These are phyloP conservation scores for Drosophila hamatofila DNA, from an alignment of 2,888 invertebrate species.

Conservation along the genomic window DNA sequence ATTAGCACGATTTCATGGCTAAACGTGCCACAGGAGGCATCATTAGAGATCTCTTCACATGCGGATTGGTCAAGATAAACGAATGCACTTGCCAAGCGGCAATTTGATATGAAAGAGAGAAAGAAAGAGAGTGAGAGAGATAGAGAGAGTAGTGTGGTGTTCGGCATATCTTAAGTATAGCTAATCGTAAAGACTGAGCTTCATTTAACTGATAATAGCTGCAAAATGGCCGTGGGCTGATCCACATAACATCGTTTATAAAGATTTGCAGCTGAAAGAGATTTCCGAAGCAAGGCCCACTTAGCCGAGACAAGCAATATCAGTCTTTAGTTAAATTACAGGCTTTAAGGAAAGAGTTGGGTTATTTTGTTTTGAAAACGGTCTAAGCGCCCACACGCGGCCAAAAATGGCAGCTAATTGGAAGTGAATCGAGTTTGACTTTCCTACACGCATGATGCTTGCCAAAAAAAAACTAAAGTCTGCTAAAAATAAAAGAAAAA, in stretches of 20 bases:
- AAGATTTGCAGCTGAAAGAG: constrained; percentile 11
- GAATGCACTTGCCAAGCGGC: constrained; percentile 29
- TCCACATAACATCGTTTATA: constrained; percentile 31
- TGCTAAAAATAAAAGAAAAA: background rate
- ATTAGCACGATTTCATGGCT: constrained; percentile 11
- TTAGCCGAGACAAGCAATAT: constrained; percentile 65
- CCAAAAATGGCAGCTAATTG: constrained; percentile 77
- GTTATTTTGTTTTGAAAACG: constrained; percentile 18
- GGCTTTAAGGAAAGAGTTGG: constrained; percentile 28
- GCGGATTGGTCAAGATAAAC: background rate
- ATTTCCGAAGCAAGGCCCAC: constrained; percentile 49
- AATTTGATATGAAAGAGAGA: constrained; percentile 10
- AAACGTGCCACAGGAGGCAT: constrained; percentile 1
- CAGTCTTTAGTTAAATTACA: constrained; percentile 74
- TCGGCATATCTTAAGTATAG: constrained; percentile 19
- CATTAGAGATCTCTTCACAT: background rate
- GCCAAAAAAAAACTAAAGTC: background rate
- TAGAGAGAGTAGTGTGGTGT: background rate
- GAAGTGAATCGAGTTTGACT: constrained; percentile 75
- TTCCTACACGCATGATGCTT: constrained; percentile 72
- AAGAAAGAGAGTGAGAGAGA: background rate
- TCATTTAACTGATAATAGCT: constrained; percentile 51
- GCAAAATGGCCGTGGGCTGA: constrained; percentile 28
- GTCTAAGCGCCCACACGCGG: constrained; percentile 69
- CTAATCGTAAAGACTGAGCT: constrained; percentile 39